phyloP scores from a whole-genome alignment of 2,888 invertebrate species.

The Eurytoma californica region DNA sequence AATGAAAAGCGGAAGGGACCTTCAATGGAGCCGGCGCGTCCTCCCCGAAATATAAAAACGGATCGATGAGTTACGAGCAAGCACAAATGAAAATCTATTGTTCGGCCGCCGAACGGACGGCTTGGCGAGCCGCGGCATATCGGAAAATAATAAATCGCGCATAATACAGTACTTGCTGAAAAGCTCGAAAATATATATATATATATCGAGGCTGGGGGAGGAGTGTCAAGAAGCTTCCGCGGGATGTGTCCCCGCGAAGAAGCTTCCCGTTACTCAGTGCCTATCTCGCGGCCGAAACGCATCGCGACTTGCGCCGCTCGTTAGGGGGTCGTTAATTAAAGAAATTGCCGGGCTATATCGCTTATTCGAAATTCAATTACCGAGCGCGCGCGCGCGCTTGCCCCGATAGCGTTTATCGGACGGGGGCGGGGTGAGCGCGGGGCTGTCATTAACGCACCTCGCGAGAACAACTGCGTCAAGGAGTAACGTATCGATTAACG shows the following conservation, averaged over 20 bases:
- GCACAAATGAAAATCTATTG: neutral
- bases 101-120: neutral
- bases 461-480: constrained; percentile 57
- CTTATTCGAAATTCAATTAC: constrained; percentile 63
- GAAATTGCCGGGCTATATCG: constrained; percentile 50
- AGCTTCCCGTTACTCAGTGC: too few relatives aligned
- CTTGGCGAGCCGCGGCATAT: neutral
- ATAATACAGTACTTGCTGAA: constrained; percentile 8
- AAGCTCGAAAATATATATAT: neutral
- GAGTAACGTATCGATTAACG: constrained; percentile 62
- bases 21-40: too few relatives aligned
- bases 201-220: too few relatives aligned
- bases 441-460: constrained; percentile 54
- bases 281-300: too few relatives aligned
- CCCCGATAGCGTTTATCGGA: constrained; percentile 51
- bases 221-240: too few relatives aligned
- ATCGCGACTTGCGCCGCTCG: constrained; percentile 41
- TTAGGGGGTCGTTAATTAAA: constrained; percentile 46
- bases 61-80: neutral
- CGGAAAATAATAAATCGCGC: constrained; percentile 31
- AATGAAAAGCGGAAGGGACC: too few relatives aligned
- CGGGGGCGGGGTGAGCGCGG: neutral
- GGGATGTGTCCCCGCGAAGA: too few relatives aligned
- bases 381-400: constrained; percentile 20
- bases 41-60: too few relatives aligned